phyloP scores from a whole-genome alignment of 2,113 vertebrate genomes.

The Triplophysa rosa region DNA sequence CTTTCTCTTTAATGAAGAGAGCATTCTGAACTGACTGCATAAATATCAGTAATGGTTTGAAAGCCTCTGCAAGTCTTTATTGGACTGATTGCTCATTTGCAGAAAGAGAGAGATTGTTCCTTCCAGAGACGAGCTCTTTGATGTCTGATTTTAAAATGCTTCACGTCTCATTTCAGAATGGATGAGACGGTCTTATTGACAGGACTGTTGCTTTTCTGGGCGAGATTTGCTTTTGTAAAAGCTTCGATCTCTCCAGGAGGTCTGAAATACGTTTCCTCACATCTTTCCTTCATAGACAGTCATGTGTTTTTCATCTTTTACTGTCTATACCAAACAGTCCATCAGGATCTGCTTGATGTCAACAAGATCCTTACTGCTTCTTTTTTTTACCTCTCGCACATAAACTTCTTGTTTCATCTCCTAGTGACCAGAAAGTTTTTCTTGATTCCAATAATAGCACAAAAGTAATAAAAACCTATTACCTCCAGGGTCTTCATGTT shows the following conservation, averaged over 20 bases:
- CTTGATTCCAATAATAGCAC: slow-evolving; percentile 39
- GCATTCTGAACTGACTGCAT: slow-evolving; percentile 31
- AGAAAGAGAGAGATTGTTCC: slow-evolving; percentile 35
- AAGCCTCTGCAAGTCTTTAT: slow-evolving; percentile 30
- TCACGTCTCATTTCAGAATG: slow-evolving; percentile 28
- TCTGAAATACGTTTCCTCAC: slow-evolving; percentile 18
- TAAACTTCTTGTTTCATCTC: slow-evolving; percentile 13
- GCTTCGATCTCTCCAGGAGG: slow-evolving; percentile 30
- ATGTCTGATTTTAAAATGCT: slow-evolving; percentile 46
- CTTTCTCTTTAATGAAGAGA: neutral
- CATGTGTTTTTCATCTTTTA: neutral
- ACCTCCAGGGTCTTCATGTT: slow-evolving; percentile 38
- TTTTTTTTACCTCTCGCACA: neutral
- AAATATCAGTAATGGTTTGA: slow-evolving; percentile 25
- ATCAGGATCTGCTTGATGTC: neutral
- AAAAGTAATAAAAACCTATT: slow-evolving; percentile 48
- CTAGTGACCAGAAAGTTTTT: neutral
- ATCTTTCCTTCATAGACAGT: slow-evolving; percentile 15
- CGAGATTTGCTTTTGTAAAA: neutral
- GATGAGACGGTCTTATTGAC: slow-evolving; percentile 29
- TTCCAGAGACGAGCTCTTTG: slow-evolving; percentile 39
- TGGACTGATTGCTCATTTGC: slow-evolving; percentile 52
- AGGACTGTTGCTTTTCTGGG: slow-evolving; percentile 28
- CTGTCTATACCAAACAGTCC: neutral
- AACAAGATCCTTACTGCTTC: neutral